These are phyloP conservation scores for Sphaeridia pumilis DNA, from an alignment of 2,888 invertebrate species.

Conservation along the genomic window DNA sequence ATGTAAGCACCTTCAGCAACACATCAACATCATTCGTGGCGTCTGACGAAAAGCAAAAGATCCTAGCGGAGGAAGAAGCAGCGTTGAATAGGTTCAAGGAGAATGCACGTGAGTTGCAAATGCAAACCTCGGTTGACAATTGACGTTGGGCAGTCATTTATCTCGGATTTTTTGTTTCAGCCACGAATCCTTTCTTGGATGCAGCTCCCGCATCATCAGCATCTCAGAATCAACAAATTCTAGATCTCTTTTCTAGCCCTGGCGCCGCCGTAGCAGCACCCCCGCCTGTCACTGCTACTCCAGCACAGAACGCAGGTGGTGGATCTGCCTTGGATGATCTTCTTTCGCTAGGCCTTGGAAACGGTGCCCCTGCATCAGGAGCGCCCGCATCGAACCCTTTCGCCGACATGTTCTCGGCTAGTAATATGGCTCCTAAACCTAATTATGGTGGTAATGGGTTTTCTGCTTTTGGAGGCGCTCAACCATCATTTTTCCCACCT, in stretches of 20 bases:
- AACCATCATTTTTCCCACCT: constrained; percentile 13
- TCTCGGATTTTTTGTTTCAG: too few species aligned
- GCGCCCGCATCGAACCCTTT: constrained; percentile 11
- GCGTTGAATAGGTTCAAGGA: constrained; percentile 94
- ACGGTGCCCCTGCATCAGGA: constrained; percentile 15
- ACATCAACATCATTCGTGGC: constrained; percentile 35
- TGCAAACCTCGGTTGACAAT: too few species aligned
- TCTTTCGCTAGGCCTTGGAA: constrained; percentile 49
- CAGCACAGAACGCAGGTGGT: constrained; percentile 38
- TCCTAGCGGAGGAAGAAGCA: constrained; percentile 90
- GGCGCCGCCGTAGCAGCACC: constrained; percentile 43
- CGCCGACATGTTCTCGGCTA: constrained; percentile 63
- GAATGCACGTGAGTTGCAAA: constrained; percentile 16
- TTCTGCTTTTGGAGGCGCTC: constrained; percentile 7
- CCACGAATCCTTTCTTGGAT: constrained; percentile 33
- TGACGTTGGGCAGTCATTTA: too few species aligned
- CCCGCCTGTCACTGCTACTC: too few species aligned
- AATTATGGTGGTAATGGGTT: constrained; percentile 33
- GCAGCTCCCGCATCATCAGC: constrained; percentile 28
- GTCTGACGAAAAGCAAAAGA: constrained; percentile 56
- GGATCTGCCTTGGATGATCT: constrained; percentile 63
- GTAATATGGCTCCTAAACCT: constrained; percentile 34
- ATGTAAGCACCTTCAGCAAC: constrained; percentile 33
- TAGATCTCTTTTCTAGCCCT: constrained; percentile 72
- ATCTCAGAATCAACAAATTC: constrained; percentile 34